phyloP scores from a whole-genome alignment of 64 coral and sea anemone genomes.

The Montipora sp. region DNA sequence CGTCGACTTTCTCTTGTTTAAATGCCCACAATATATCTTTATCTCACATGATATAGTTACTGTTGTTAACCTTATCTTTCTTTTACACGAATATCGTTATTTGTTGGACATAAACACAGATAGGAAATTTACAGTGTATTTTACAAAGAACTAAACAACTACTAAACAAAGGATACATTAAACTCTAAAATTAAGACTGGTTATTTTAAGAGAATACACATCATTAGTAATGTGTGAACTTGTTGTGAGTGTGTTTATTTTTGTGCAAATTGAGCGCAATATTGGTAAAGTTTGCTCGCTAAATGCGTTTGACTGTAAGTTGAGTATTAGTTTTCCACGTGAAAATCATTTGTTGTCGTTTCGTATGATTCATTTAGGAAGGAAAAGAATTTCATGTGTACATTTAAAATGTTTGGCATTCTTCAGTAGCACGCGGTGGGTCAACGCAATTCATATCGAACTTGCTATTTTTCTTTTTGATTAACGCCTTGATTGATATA shows the following conservation, averaged over 20 bases:
- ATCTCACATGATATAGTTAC: too few relatives aligned
- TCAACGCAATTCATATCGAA: neutral
- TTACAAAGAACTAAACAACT: too few relatives aligned
- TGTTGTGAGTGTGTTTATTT: neutral
- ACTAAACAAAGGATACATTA: too few relatives aligned
- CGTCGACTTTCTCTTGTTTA: too few relatives aligned
- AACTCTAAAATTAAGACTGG: neutral
- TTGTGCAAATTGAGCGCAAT: constrained; percentile 11
- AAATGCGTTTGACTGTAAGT: neutral
- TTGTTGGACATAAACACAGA: too few relatives aligned
- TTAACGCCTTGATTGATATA: neutral
- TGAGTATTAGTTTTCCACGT: neutral
- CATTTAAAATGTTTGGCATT: neutral
- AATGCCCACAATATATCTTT: too few relatives aligned
- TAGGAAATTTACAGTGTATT: too few relatives aligned
- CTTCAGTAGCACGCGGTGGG: neutral
- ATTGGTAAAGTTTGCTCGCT: neutral
- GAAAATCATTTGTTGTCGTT: neutral
- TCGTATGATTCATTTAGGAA: neutral
- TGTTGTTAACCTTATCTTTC: too few relatives aligned
- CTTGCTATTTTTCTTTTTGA: neutral
- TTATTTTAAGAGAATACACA: neutral
- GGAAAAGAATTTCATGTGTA: neutral
- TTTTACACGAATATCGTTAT: too few relatives aligned
- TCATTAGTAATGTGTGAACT: neutral